phyloP scores from a whole-genome alignment of 2,888 invertebrate species.

The Galerucella nymphaeae region DNA sequence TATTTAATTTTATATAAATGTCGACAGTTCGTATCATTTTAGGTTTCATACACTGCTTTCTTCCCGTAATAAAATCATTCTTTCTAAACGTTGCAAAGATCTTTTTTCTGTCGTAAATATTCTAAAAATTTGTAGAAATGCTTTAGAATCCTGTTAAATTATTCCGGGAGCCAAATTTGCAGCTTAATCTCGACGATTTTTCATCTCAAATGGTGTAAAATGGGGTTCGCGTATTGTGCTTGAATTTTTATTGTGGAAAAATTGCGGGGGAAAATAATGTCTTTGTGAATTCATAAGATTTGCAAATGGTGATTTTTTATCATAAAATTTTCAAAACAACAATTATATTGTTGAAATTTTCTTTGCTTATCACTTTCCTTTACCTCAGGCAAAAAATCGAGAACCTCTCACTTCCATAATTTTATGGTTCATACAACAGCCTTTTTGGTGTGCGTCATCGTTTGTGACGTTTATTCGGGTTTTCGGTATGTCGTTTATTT shows the following conservation, averaged over 20 bases:
- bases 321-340: too few species aligned
- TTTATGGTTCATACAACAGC: too few species aligned
- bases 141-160: constrained; percentile 35
- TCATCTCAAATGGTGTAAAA: constrained; percentile 36
- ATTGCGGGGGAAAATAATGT: constrained; percentile 18
- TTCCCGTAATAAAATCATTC: constrained; percentile 10
- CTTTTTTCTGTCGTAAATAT: constrained; percentile 7
- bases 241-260: constrained; percentile 38
- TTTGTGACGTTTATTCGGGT: too few species aligned
- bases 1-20: constrained; percentile 25
- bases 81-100: constrained; percentile 7
- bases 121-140: constrained; percentile 32
- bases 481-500: too few species aligned
- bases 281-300: constrained; percentile 17
- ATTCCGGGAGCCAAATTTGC: constrained; percentile 28
- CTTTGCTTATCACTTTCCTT: too few species aligned
- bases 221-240: constrained; percentile 26
- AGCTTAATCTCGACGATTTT: constrained; percentile 35
- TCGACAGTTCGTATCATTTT: constrained; percentile 14
- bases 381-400: too few species aligned
- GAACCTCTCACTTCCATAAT: too few species aligned
- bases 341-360: too few species aligned
- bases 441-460: too few species aligned
- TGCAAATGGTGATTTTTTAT: constrained; percentile 4
- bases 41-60: neutral